Base-by-base conservation (phyloP, 1,140 invertebrate species). In the Epicauta chinensis region DNA sequence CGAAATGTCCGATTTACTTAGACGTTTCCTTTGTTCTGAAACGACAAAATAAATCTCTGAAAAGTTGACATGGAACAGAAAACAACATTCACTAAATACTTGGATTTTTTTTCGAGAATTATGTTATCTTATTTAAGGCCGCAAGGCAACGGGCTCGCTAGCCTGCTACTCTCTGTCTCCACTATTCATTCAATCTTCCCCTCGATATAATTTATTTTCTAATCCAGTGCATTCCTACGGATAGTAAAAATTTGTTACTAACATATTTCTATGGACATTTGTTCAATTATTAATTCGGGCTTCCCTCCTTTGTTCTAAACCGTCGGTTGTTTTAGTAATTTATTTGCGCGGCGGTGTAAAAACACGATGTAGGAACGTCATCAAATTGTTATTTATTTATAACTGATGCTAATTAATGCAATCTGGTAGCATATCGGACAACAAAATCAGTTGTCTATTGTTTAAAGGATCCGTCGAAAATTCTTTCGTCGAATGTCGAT, bases 401-500 rank as follows among this genome's bases (percentile, higher is more conserved):
- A 50, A 38, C 50, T 52, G 48, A 59, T 63, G 59, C 59, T 56
- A 63, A 61, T 63, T 40, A 46, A 58, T 52, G 56, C 59, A 56
- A 53, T 57, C 51, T 47, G 30, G 46, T 17, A 50, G 42, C 29
- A 60, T 60, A 55, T 60, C 51, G 47, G 43, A 42, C 47, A 32
- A 47, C 32, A 55, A 45, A 47, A 59, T 55, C 56, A 43, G 53
- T 53, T 45, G 54, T 16, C 61, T 51, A 63, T 63, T 63, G 62
- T 63, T 63, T 59, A 55, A 59, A 53, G 55, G 57, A 61, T 61
- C 54, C 56, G 55, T 61, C 62, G 62, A 63, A 23, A 23, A 63
- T 63, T 59, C 57, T 55, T 58, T 63, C 61, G 62, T 60, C 57
- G 59, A 59, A 47, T 7, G 23, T 23, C 23, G 23, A 23, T 32